A percentile compares a stretch with the other conserved stretches of the same genome.
phyloP scores from a whole-genome alignment of 2,113 vertebrate species.

The Dascyllus trimaculatus region DNA sequence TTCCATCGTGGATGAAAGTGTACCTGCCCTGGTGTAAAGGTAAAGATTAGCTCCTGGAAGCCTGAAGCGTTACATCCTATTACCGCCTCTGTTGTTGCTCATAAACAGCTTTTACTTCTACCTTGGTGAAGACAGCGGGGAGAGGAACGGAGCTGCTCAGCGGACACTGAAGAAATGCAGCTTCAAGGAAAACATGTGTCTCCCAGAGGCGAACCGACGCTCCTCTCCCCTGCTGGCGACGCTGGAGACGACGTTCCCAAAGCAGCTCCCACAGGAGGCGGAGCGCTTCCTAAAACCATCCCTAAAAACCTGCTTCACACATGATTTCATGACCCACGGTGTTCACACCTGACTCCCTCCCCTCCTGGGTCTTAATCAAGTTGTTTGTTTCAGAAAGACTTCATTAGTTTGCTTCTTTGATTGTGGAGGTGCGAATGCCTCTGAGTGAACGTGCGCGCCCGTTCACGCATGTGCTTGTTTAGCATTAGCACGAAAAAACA shows the following conservation, averaged over 20 bases:
- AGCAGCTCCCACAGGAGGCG: constrained; percentile 32
- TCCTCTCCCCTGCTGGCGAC: constrained; percentile 28
- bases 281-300: constrained; percentile 7
- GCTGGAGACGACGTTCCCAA: constrained; percentile 42
- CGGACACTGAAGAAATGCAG: constrained; percentile 40
- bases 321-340: constrained; percentile 68
- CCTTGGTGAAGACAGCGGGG: neutral
- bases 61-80: neutral
- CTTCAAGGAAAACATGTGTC: constrained; percentile 43
- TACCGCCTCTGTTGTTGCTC: neutral
- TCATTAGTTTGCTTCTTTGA: constrained; percentile 62
- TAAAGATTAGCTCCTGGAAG: neutral
- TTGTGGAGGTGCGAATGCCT: constrained; percentile 52
- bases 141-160: constrained; percentile 29
- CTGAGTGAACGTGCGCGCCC: constrained; percentile 33
- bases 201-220: constrained; percentile 52
- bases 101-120: neutral
- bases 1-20: neutral
- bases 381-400: constrained; percentile 66
- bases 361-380: constrained; percentile 71
- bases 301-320: constrained; percentile 71
- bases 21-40: neutral
- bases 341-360: constrained; percentile 72
- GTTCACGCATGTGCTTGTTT: neutral
- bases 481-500: constrained; percentile 7